Evolutionary conservation across 1,140 invertebrate genomes (phyloP).

Genomic region (Oryctes rhinoceros): DNA sequence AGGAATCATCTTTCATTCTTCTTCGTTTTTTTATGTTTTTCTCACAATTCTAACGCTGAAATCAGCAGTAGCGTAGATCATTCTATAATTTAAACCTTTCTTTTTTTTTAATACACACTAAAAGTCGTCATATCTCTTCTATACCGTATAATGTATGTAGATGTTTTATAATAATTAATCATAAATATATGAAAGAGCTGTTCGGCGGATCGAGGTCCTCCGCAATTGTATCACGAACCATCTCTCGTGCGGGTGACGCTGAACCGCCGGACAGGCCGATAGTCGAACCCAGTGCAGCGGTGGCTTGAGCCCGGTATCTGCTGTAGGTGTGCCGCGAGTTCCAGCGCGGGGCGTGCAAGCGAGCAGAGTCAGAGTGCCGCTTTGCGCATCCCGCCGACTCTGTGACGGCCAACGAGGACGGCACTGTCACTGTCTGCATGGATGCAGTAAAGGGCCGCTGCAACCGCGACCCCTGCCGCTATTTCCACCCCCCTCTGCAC

Average conservation of each 20-base stretch:
- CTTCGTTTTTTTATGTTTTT: not conserved
- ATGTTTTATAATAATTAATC: too few species aligned
- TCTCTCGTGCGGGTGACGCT: not conserved
- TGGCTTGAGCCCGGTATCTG: conserved; percentile 57
- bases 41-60: conserved; percentile 12
- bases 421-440: conserved; percentile 98
- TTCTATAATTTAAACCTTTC: not conserved
- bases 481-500: conserved; percentile 97
- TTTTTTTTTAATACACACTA: conserved; percentile 12
- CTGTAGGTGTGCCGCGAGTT: conserved; percentile 97
- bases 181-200: not conserved
- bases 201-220: not conserved
- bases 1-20: not conserved
- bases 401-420: conserved; percentile 92
- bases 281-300: conserved; percentile 52
- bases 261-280: not conserved
- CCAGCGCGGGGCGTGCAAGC: conserved; percentile 96
- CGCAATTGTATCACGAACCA: not conserved
- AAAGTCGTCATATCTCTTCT: conserved; percentile 8
- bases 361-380: conserved; percentile 94
- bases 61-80: conserved; percentile 2
- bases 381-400: conserved; percentile 96
- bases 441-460: conserved; percentile 97
- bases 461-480: conserved; percentile 95
- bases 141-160: not conserved